Evolutionary conservation across 2,113 vertebrate genomes (phyloP), one percentile per base, ranked within the genome.

Genomic region (Percina caprodes): DNA sequence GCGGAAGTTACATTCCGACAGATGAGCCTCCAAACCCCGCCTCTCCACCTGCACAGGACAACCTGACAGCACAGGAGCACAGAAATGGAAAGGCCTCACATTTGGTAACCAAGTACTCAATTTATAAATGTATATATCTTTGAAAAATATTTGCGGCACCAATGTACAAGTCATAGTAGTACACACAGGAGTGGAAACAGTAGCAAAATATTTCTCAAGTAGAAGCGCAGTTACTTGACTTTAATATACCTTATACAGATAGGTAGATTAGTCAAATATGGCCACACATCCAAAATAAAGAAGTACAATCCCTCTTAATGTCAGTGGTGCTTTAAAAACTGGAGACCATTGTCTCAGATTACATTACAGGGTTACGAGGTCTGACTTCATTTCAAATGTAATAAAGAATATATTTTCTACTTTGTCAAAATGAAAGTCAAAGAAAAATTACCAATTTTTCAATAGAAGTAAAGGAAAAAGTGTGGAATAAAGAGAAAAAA

Each of bases 41-140:
- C 95, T 94, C 59, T 96, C 96, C 0, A 97, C 80, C 92, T 95
- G 96, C 54, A 95, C 91, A 0, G 94, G 93, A 24, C 96, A 97
- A 1, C 95, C 97, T 97, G 84, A 72, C 35, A 54, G 66, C 26
- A 68, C 58, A 60, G 14, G 49, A 55, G 19, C 19, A 72, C 24
- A 74, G 24, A 21, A 48, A 39, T 39, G 21, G 52, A 55, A 2
- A 65, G n/a, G 46, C n/a, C 45, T 75, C 6, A 52, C 46, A 70
- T 69, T 8, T 35, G 42, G 11, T 7, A 42, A 18, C 16, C 7
- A 18, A 3, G 4, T n/a, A 6, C 30, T 55, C 49, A 11, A 3
- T 23, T 14, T 55, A 69, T 33, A 13, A n/a, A 26, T 51, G 24
- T 16, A 1, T 12, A 23, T 30, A 7, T 35, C 16, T 30, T 30